These are phyloP conservation scores for Paedocypris micromegethes DNA, from an alignment of 2,797 vertebrate genomes.

Conservation along the genomic window DNA sequence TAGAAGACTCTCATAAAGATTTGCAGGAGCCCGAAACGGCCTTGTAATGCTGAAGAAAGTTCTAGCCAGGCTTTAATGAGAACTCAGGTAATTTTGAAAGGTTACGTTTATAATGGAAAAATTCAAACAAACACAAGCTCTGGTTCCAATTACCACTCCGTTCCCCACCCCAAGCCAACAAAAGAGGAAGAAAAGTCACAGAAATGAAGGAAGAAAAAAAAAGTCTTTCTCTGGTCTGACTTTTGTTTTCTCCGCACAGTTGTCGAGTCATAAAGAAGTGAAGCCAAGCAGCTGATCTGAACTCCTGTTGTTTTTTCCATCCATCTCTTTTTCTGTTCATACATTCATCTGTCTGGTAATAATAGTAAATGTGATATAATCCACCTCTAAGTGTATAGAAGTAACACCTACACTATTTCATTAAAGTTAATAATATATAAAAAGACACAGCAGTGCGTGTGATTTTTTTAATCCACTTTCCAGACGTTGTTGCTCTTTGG, in stretches of 20 bases:
- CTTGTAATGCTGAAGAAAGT: conserved; percentile 48
- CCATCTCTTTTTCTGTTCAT: no score
- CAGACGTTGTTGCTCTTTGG: no score
- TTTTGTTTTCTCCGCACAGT: conserved; percentile 19
- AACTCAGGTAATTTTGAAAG: conserved; percentile 64
- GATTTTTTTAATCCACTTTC: no score
- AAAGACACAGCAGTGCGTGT: no score
- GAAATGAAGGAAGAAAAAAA: no score
- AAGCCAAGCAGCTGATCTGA: no score
- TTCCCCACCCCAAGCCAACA: conserved; percentile 51
- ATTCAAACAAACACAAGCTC: conserved; percentile 63
- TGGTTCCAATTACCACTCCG: conserved; percentile 68
- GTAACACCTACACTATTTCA: no score
- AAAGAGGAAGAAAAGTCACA: conserved; percentile 19
- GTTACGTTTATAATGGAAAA: conserved; percentile 67
- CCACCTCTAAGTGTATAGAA: no score
- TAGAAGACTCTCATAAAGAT: conserved; percentile 35
- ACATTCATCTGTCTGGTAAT: no score
- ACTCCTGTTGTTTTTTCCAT: no score
- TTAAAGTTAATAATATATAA: no score
- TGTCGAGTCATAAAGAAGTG: conserved; percentile 2
- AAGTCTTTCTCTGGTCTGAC: neutral
- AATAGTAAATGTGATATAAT: no score
- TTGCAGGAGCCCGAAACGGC: conserved; percentile 34
- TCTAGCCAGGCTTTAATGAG: conserved; percentile 53